Conservation (phyloP, 2,797 vertebrate genomes). For the Pseudochirops corinnae region DNA sequence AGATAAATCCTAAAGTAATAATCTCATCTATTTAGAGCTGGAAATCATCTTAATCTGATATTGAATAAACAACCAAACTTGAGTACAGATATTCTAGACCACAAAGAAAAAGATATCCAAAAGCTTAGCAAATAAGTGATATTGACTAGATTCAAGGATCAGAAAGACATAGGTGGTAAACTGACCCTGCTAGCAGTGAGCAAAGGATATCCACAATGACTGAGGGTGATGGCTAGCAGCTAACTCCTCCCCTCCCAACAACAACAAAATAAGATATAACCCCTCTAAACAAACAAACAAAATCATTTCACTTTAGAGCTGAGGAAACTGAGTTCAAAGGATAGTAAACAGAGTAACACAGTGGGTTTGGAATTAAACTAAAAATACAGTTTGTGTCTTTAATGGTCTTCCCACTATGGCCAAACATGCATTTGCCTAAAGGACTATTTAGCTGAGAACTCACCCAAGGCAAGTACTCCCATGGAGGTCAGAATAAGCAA, state of each 20-base stretch:
- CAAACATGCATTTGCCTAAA: too few species aligned
- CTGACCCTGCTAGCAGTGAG: not conserved
- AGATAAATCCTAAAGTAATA: not conserved
- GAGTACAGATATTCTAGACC: not conserved
- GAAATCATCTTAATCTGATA: not conserved
- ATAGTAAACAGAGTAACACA: not conserved
- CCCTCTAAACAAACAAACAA: not conserved
- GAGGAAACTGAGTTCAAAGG: not conserved
- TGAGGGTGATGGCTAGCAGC: not conserved
- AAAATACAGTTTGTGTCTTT: not conserved
- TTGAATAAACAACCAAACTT: not conserved
- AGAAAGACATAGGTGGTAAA: not conserved
- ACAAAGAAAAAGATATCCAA: not conserved
- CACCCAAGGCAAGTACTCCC: too few species aligned
- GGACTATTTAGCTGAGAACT: too few species aligned
- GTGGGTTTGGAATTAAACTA: not conserved
- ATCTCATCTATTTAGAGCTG: not conserved
- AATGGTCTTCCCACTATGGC: not conserved
- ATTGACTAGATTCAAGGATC: not conserved
- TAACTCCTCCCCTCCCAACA: not conserved
- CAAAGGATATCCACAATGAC: not conserved
- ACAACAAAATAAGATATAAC: not conserved
- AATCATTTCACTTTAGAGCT: not conserved
- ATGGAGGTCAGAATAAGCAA: too few species aligned
- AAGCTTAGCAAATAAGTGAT: not conserved